Conservation (phyloP, 2,113 vertebrate species). For the Myxocyprinus asiaticus region DNA sequence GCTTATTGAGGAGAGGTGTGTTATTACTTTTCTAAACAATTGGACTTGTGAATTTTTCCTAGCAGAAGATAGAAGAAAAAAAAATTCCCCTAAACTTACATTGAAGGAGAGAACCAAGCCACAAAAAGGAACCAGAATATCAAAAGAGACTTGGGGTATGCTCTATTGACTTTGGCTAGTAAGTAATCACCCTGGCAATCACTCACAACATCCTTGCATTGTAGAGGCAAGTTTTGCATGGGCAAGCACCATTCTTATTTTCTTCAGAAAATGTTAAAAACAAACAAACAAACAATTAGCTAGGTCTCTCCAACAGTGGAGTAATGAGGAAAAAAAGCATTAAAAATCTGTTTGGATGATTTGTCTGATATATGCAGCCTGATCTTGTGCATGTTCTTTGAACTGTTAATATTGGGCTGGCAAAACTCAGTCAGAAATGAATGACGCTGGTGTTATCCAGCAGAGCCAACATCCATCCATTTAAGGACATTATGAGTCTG, state of each 20-base stretch:
- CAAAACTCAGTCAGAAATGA: conserved; percentile 16
- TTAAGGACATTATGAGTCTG: conserved; percentile 29
- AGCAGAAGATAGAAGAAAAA: not conserved
- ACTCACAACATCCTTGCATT: not conserved
- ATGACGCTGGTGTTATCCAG: conserved; percentile 16
- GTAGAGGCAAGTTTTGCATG: too few species aligned
- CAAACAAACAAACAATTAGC: too few species aligned
- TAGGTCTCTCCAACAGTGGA: not conserved
- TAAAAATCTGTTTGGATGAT: not conserved
- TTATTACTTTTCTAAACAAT: too few species aligned
- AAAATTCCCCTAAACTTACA: not conserved
- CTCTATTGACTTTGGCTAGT: not conserved
- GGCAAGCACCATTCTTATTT: not conserved
- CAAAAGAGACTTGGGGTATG: not conserved
- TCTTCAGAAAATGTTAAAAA: not conserved
- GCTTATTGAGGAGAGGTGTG: not conserved
- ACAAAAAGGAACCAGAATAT: not conserved
- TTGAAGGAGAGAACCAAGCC: not conserved
- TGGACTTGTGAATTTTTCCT: not conserved
- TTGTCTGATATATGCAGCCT: not conserved
- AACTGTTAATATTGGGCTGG: not conserved
- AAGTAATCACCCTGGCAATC: not conserved
- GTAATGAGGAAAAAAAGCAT: not conserved
- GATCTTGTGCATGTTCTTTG: not conserved
- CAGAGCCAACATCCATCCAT: not conserved